Evolutionary conservation across 2,113 vertebrate genomes (phyloP).

Genomic region (Terrapene triunguis): DNA sequence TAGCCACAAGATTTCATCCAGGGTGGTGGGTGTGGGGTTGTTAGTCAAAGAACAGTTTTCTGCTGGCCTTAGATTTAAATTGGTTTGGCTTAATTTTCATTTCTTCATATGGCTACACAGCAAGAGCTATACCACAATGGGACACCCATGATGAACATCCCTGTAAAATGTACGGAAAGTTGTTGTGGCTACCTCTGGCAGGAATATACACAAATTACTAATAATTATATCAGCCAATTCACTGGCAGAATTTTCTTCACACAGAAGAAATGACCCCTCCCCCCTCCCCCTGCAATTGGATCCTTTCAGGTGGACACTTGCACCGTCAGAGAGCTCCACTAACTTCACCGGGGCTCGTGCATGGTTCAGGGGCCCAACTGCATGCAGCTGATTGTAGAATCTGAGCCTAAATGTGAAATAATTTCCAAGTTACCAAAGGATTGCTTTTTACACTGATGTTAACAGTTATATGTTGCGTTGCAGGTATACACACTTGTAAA

Average conservation of each 20-base stretch:
- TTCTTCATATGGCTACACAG: neutral
- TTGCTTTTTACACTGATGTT: neutral
- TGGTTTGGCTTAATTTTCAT: neutral
- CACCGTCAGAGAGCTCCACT: neutral
- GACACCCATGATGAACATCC: rapidly evolving
- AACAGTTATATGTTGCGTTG: neutral
- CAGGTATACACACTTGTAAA: neutral
- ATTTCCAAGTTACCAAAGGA: rapidly evolving
- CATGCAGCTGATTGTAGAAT: rapidly evolving
- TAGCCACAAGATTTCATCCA: slow-evolving; percentile 32
- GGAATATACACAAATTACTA: neutral
- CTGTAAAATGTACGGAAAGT: neutral
- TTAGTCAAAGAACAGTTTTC: neutral
- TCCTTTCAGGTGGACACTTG: neutral
- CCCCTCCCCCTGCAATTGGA: rapidly evolving
- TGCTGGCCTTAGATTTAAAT: neutral
- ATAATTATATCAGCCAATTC: neutral
- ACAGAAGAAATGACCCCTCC: neutral
- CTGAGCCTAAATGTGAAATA: rapidly evolving
- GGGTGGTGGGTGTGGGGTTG: neutral
- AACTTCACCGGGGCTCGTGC: neutral
- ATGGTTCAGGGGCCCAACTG: neutral
- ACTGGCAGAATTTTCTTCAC: neutral
- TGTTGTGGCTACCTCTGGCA: neutral
- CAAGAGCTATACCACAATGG: neutral